phyloP scores from a whole-genome alignment of 2,797 vertebrate species.

The Cuculus canorus region DNA sequence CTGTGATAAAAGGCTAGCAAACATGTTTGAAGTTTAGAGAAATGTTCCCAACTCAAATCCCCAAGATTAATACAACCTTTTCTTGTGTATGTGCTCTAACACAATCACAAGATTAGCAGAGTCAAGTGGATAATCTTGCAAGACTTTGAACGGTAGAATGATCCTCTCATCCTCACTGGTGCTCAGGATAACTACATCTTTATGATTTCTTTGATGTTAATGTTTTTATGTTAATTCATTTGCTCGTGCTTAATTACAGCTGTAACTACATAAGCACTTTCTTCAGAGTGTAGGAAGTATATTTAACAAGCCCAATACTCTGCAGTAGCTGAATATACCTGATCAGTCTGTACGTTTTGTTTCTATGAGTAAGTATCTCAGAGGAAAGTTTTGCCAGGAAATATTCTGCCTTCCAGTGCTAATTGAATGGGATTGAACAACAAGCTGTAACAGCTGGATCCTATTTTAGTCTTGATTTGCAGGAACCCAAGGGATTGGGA shows the following conservation, averaged over 20 bases:
- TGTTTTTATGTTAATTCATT: not conserved
- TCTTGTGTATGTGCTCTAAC: not conserved
- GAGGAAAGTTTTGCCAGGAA: constrained; percentile 35
- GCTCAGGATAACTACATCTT: not conserved
- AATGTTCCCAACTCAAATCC: not conserved
- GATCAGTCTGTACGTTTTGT: not conserved
- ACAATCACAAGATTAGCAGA: not conserved
- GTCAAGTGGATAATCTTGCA: not conserved
- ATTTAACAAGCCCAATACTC: not conserved
- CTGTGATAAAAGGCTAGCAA: not conserved
- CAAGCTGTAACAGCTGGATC: constrained; percentile 51
- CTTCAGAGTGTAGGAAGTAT: not conserved
- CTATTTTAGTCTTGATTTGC: constrained; percentile 59
- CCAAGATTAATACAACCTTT: not conserved
- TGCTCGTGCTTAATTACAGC: not conserved
- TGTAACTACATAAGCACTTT: not conserved
- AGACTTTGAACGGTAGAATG: not conserved
- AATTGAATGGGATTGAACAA: constrained; percentile 50
- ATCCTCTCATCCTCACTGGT: not conserved
- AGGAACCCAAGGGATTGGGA: constrained; percentile 18
- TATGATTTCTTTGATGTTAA: not conserved
- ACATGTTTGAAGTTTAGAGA: not conserved
- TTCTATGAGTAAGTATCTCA: constrained; percentile 14
- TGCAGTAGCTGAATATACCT: not conserved
- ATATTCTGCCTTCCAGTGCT: constrained; percentile 27